These are phyloP conservation scores for Carterocephalus palaemon DNA, from an alignment of 2,888 invertebrate genomes.

Conservation along the genomic window DNA sequence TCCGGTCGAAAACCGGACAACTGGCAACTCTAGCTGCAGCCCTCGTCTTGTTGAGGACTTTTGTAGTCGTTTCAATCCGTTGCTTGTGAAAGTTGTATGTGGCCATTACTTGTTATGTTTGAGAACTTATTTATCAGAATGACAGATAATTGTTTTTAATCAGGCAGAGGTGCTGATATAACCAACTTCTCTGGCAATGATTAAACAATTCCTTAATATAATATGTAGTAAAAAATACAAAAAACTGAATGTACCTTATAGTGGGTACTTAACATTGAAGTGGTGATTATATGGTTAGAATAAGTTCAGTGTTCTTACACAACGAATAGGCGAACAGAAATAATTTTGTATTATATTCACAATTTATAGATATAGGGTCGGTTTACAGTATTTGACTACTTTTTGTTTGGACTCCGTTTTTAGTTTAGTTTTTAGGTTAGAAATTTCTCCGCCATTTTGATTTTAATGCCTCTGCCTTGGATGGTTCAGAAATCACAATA, in stretches of 20 bases:
- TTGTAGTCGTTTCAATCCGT: constrained; percentile 9
- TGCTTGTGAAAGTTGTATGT: constrained; percentile 42
- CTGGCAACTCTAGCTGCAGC: neutral
- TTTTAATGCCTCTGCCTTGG: constrained; percentile 56
- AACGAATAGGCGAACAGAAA: constrained; percentile 53
- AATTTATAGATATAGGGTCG: constrained; percentile 50
- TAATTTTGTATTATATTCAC: constrained; percentile 57
- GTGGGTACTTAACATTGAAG: neutral
- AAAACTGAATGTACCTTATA: neutral
- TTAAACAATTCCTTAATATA: too few species aligned
- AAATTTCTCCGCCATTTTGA: constrained; percentile 46
- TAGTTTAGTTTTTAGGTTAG: constrained; percentile 46
- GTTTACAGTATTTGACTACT: constrained; percentile 56
- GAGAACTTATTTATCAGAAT: constrained; percentile 36
- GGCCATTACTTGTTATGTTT: constrained; percentile 56
- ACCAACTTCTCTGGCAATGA: neutral
- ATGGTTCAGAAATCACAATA: constrained; percentile 37
- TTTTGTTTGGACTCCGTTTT: constrained; percentile 41
- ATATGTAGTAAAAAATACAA: neutral
- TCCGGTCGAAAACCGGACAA: too few species aligned
- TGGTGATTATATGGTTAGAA: constrained; percentile 27
- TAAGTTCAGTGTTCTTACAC: constrained; percentile 56
- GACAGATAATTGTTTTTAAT: constrained; percentile 31
- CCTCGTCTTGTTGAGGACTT: constrained; percentile 8
- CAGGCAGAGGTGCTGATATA: constrained; percentile 47